Conservation (phyloP, 2,113 vertebrate species). For the Trichechus manatus region DNA sequence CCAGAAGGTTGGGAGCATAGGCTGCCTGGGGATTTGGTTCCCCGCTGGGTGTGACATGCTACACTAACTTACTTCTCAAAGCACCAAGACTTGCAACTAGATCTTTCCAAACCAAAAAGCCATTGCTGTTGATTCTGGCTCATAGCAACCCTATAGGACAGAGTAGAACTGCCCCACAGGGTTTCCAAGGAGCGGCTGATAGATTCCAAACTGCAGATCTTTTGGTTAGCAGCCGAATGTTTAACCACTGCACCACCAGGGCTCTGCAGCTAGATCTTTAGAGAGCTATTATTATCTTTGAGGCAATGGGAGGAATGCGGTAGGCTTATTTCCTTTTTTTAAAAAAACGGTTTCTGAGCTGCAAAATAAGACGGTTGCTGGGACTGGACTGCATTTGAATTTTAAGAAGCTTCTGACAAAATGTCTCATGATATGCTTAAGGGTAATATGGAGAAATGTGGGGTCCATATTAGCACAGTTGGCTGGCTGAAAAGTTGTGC, state of each 20-base stretch:
- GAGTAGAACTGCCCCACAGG: no score
- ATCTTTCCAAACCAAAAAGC: not conserved
- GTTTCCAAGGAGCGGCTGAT: no score
- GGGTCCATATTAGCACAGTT: not conserved
- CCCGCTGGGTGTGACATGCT: not conserved
- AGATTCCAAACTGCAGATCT: no score
- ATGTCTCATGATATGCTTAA: not conserved
- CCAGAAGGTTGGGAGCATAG: not conserved
- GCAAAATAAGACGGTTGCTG: not conserved
- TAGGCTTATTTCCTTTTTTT: constrained; percentile 32
- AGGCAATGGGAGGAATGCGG: not conserved
- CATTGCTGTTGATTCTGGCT: no score
- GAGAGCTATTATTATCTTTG: not conserved
- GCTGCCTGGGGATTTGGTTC: not conserved
- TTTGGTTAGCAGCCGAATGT: no score
- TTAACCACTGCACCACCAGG: no score
- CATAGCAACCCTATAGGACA: no score
- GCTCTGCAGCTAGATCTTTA: not conserved
- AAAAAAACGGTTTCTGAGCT: constrained; percentile 19
- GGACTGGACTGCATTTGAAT: not conserved
- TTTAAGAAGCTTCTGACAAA: not conserved
- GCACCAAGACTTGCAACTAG: not conserved
- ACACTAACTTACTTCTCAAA: not conserved
- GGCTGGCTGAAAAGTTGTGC: not conserved
- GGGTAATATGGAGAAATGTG: not conserved